phyloP scores from a whole-genome alignment of 1,140 invertebrate species.

The Coenobita brevimanus region DNA sequence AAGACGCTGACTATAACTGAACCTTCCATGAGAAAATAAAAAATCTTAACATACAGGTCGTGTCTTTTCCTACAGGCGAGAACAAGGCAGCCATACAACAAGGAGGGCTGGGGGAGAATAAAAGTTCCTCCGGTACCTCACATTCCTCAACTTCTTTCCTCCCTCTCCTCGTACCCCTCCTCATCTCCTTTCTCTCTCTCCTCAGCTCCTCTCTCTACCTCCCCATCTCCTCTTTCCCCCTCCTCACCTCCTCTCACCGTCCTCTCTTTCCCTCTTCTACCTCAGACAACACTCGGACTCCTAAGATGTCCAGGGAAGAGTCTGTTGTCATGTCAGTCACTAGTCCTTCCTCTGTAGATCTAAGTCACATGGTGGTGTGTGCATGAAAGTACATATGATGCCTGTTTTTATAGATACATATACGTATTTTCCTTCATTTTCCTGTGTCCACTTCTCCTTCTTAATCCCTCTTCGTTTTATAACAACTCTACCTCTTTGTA shows the following conservation, averaged over 20 bases:
- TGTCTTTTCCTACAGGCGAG: not conserved
- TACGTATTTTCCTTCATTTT: no score
- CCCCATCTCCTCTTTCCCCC: not conserved
- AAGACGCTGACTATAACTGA: not conserved
- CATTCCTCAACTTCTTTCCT: not conserved
- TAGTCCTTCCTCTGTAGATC: no score
- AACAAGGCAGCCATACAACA: slow-evolving; percentile 24
- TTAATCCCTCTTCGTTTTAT: no score
- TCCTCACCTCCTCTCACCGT: not conserved
- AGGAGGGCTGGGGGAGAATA: not conserved
- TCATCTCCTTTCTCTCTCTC: not conserved
- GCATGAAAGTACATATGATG: no score
- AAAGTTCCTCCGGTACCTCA: not conserved
- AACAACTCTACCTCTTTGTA: no score
- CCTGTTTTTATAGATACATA: no score
- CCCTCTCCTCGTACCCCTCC: not conserved
- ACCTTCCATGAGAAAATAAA: no score
- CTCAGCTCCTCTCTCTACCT: not conserved
- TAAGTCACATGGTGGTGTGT: no score
- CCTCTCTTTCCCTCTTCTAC: not conserved
- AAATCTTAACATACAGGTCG: not conserved
- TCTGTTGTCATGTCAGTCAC: no score
- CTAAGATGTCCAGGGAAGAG: no score
- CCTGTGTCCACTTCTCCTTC: no score
- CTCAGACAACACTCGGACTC: no score